Percentiles rank a stretch among this genome's conserved stretches.
phyloP scores from a whole-genome alignment of 2,113 vertebrate species.

The Bothrops jararaca region DNA sequence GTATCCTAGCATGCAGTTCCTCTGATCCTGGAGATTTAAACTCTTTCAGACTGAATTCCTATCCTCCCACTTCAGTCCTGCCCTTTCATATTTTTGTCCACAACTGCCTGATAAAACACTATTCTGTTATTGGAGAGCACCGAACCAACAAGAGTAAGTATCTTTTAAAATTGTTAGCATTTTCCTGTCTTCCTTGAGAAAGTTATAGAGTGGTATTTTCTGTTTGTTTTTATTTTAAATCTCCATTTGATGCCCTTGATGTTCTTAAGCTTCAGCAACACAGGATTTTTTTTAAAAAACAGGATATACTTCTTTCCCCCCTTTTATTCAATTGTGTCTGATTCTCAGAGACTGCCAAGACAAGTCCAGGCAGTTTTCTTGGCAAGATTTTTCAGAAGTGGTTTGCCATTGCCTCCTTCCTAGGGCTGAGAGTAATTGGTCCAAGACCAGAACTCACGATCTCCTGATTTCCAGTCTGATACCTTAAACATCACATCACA shows the following conservation, averaged over 20 bases:
- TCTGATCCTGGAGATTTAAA: not conserved
- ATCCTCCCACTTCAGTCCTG: not conserved
- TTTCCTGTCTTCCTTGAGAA: not conserved
- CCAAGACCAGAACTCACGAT: no score
- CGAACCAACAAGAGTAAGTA: not conserved
- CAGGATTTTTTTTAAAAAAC: not conserved
- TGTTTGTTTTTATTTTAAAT: not conserved
- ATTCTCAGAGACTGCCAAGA: no score
- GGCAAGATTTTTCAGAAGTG: no score
- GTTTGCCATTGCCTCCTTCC: no score
- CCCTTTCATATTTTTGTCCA: not conserved
- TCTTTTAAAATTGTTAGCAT: not conserved
- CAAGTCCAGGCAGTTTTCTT: no score
- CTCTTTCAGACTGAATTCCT: not conserved
- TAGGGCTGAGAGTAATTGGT: no score
- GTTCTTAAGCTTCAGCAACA: not conserved
- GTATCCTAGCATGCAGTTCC: not conserved
- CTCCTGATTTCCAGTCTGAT: no score
- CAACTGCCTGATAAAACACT: not conserved
- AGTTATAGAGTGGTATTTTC: not conserved
- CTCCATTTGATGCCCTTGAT: not conserved
- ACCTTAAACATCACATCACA: not conserved
- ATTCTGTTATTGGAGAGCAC: not conserved
- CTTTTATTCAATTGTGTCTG: no score
- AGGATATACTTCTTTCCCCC: not conserved